These are phyloP conservation scores for Epistrophella euchroma DNA, from an alignment of 2,888 invertebrate genomes.

Conservation along the genomic window DNA sequence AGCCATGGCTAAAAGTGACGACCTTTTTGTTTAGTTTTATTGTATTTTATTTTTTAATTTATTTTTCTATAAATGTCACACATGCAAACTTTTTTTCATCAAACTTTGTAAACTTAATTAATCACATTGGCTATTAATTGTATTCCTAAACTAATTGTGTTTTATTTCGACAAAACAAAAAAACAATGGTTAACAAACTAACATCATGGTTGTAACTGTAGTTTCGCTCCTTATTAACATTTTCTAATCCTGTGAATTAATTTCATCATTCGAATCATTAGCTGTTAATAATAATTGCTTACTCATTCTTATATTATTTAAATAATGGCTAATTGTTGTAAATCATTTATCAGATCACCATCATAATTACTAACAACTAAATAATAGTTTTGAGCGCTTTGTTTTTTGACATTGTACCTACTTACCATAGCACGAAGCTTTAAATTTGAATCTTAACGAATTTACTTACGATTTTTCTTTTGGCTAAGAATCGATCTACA, in stretches of 20 bases:
- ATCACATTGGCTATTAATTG: conserved; percentile 67
- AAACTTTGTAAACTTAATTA: conserved; percentile 38
- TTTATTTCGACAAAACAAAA: conserved; percentile 48
- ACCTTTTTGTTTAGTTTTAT: conserved; percentile 48
- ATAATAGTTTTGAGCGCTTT: background rate
- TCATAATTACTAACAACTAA: background rate
- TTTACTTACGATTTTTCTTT: too few species aligned
- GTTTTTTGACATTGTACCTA: background rate
- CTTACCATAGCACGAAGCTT: too few species aligned
- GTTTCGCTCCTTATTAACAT: background rate
- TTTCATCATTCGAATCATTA: background rate
- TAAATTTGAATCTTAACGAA: too few species aligned
- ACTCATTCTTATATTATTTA: background rate
- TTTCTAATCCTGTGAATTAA: background rate
- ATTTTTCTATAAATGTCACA: conserved; percentile 47
- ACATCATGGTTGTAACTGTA: conserved; percentile 11
- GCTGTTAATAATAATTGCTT: background rate
- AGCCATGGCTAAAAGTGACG: conserved; percentile 49
- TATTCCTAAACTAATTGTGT: conserved; percentile 60
- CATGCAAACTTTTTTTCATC: conserved; percentile 51
- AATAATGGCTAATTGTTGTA: background rate
- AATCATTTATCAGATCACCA: too few species aligned
- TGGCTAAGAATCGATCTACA: too few species aligned
- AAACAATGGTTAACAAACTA: conserved; percentile 17
- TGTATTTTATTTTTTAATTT: conserved; percentile 23